Base-by-base conservation (phyloP, 2,888 invertebrate genomes). In the Ischnus inquisitorius region DNA sequence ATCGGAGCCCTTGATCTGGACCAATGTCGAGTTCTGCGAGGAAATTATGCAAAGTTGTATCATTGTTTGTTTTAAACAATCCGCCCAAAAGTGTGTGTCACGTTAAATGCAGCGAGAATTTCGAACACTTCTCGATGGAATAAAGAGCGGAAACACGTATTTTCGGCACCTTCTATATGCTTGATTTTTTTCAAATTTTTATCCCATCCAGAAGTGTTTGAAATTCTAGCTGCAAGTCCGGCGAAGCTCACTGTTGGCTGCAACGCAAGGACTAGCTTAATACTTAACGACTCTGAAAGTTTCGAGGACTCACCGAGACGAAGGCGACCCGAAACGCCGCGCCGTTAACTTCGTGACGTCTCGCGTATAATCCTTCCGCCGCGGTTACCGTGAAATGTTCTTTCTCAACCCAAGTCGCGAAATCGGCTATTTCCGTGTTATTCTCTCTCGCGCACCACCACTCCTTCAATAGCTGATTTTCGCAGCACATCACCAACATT, bases 381-480 rank as follows among this genome's bases (percentile, higher is more conserved):
- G 85, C 85, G 0, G 1, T 34, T 5, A 64, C 16, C n/a, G 4
- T 2, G 83, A 67, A 6, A 51, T 82, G 85, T 10, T 48, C 60
- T 3, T 68, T 48, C 0, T 64, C 6, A 6, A 48, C 75, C 91
- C 91, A 92, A 1, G 57, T 78, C 1, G 90, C 91, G 39, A 90
- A 68, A 22, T 84, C 57, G 0, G 78, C 77, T 0, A 79, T 81
- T 62, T 84, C 83, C n/a, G 89, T 89, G 2, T 64, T 19, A 41
- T 90, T 88, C 1, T 87, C 85, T 3, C 79, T 69, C 0, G 89
- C 8, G 10, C 89, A 79, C 79, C 90, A 92, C 91, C 92, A 92
- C 83, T 91, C 91, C 1, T 69, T 71, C 12, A 92, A 22, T 10
- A 39, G n/a, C 2, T 87, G 74, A 3, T 75, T 54, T 16, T 85